These are phyloP conservation scores for Neogale vison DNA, from an alignment of 2,113 vertebrate species.

Conservation along the genomic window DNA sequence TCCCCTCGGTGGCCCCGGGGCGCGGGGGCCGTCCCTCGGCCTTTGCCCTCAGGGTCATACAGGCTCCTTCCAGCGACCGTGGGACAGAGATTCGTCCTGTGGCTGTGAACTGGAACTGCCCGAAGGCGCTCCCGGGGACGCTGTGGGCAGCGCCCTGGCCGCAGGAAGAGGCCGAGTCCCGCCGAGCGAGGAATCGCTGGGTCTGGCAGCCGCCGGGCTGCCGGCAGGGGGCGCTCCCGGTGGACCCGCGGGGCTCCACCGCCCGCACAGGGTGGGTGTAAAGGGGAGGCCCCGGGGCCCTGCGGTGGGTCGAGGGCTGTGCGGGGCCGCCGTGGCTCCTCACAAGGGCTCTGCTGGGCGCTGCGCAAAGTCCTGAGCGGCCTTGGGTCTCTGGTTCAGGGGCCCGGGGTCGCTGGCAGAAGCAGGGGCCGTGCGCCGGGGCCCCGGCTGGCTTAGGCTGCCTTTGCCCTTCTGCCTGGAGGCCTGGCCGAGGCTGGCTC, in stretches of 20 bases:
- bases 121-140: not conserved
- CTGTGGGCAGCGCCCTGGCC: not conserved
- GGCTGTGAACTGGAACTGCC: not conserved
- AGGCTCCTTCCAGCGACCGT: not conserved
- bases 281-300: not conserved
- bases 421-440: fast-evolving
- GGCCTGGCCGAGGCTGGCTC: not conserved
- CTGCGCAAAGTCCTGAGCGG: not conserved
- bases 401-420: too few species aligned
- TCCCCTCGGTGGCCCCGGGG: too few species aligned
- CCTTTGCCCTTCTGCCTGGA: not conserved
- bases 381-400: not conserved
- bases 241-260: not conserved
- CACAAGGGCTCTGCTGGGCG: not conserved
- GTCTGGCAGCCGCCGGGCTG: not conserved
- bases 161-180: not conserved
- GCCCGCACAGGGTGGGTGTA: not conserved
- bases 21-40: not conserved
- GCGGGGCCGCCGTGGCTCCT: not conserved
- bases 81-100: too few species aligned
- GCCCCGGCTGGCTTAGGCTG: not conserved
- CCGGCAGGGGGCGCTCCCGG: not conserved
- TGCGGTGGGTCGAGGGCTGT: not conserved
- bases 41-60: not conserved
- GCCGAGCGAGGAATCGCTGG: not conserved